These are phyloP conservation scores for Eleutherodactylus coqui DNA, from an alignment of 2,797 vertebrate species.

Conservation along the genomic window DNA sequence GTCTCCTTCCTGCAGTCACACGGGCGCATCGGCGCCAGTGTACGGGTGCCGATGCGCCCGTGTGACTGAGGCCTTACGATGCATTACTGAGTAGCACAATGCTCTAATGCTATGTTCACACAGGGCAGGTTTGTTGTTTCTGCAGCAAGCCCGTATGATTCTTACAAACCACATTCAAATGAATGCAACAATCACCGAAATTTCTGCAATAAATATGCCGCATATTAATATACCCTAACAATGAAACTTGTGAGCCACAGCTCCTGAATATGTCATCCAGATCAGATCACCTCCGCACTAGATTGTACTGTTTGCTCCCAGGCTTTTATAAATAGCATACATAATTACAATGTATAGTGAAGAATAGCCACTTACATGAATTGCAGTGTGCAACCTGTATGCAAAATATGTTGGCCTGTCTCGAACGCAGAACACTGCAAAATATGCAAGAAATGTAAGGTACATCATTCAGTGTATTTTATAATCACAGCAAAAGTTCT, in stretches of 20 bases:
- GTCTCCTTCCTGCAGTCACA: too few relatives aligned
- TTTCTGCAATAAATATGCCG: background rate
- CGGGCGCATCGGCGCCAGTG: too few relatives aligned
- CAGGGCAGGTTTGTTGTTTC: too few relatives aligned
- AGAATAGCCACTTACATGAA: constrained; percentile 76
- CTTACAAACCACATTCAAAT: background rate
- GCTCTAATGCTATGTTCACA: too few relatives aligned
- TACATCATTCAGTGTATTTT: background rate
- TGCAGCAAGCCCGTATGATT: too few relatives aligned
- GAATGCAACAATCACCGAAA: background rate
- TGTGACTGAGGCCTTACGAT: too few relatives aligned
- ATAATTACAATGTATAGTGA: background rate
- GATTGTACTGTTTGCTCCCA: background rate
- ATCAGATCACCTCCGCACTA: background rate
- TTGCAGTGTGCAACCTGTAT: constrained; percentile 76
- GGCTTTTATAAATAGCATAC: background rate
- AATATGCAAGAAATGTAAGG: background rate
- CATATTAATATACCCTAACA: background rate
- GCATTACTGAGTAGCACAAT: too few relatives aligned
- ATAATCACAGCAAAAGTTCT: background rate
- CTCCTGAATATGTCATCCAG: background rate
- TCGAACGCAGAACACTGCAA: constrained; percentile 75
- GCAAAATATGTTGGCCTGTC: constrained; percentile 80
- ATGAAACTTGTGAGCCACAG: background rate
- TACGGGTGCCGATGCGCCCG: too few relatives aligned